Base-by-base conservation (phyloP, 2,113 vertebrate genomes). In the Macheiramphus alcinus region DNA sequence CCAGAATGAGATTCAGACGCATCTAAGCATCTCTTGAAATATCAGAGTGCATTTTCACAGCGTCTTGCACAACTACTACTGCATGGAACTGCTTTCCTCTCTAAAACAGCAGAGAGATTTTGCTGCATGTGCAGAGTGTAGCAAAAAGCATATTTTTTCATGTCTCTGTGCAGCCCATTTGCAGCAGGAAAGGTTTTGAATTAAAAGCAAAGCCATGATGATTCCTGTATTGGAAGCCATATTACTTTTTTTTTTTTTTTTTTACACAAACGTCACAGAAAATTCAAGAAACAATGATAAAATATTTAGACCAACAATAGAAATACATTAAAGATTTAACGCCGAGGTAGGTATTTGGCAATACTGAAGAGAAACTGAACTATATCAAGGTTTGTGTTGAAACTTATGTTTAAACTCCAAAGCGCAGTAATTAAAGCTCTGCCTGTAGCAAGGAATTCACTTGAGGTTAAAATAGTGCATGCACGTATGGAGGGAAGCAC, bases 361-460 rank as follows among this genome's bases (percentile, higher is more conserved):
- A 58, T 88, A 90, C 90, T 97, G 96, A 97, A 97, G 94, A 96
- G 87, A 97, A 97, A 91, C 92, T 78, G 75, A 97, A 85, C 96
- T 97, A 70, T 92, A 94, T 90, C 93, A 90, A 94, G 83, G 93
- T 97, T 56, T 56, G 94, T 97, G 83, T 92, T 96, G 94, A 97
- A 96, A 84, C 95, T 26, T 26, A 96, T 93, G 78, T 97, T 97
- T 96, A 94, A 98, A 96, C 84, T 95, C 94, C 80, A 83, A 96
- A 97, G 91, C 13, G 7, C 93, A 94, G 91, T 98, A 98, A 98
- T 98, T 98, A 98, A 98, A 97, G 95, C 67, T 96, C 96, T 96
- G 97, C 97, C 96, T 97, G 96, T 97, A 98, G 97, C 97, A 96
- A 97, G 93, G 90, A 97, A 97, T 96, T 98, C 96, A 96, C 78